Evolutionary conservation across 1,140 invertebrate species (phyloP).

Genomic region (Lordiphosa clarofinis): DNA sequence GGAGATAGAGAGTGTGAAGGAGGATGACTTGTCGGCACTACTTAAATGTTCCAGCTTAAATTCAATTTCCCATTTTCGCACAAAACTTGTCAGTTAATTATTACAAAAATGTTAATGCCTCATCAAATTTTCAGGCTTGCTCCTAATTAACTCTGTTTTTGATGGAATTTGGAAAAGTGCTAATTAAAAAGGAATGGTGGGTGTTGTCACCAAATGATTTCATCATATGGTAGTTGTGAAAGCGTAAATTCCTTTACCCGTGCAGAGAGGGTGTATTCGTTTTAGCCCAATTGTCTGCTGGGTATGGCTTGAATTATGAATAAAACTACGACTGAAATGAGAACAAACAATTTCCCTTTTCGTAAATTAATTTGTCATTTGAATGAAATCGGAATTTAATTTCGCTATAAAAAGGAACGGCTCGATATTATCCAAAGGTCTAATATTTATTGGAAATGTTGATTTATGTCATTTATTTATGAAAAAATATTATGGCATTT

Average conservation of each 20-base stretch:
- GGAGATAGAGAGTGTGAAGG: background rate
- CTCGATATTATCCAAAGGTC: too few relatives aligned
- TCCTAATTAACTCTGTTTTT: constrained; percentile 40
- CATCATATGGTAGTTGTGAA: background rate
- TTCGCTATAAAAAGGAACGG: too few relatives aligned
- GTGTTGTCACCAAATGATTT: too few relatives aligned
- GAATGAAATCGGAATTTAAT: too few relatives aligned
- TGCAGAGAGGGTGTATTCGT: background rate
- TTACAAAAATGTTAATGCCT: background rate
- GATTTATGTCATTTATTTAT: too few relatives aligned
- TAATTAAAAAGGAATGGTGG: constrained; percentile 1
- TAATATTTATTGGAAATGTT: too few relatives aligned
- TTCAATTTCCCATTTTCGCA: constrained; percentile 22
- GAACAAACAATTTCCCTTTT: too few relatives aligned
- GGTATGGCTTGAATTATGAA: too few relatives aligned
- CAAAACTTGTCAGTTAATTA: constrained; percentile 16
- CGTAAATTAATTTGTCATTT: too few relatives aligned
- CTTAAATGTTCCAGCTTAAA: constrained; percentile 23
- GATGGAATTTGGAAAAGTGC: background rate
- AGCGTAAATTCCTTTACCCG: background rate
- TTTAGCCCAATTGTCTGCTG: too few relatives aligned
- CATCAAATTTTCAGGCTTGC: constrained; percentile 31
- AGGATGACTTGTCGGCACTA: constrained; percentile 1
- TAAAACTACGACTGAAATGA: too few relatives aligned
- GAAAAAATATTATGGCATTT: too few relatives aligned